These are phyloP conservation scores for Plecturocebus donacophilus DNA, from an alignment of 2,113 vertebrate genomes.

Conservation along the genomic window DNA sequence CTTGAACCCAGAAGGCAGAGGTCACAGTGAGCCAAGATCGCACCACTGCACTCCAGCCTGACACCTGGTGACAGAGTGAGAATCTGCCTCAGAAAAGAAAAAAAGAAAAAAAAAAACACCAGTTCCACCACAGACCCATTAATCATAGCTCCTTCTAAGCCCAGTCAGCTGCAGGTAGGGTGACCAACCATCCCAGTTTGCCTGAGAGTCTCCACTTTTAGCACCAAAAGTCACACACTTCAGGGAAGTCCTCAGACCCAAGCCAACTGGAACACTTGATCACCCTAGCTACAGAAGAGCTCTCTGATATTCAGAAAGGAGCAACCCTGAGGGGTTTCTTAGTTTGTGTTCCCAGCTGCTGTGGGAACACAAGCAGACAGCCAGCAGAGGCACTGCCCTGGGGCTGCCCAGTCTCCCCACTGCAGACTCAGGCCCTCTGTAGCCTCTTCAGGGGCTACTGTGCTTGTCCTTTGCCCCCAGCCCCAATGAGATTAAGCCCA, in stretches of 20 bases:
- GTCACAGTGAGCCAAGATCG: no score
- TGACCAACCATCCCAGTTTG: neutral
- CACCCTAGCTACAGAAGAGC: neutral
- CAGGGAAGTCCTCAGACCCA: neutral
- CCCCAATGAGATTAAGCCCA: neutral
- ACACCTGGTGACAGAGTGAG: no score
- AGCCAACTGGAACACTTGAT: neutral
- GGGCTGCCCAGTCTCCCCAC: neutral
- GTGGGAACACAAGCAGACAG: neutral
- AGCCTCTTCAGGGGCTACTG: fast-evolving
- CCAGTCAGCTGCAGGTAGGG: constrained; percentile 75
- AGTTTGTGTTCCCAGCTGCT: neutral
- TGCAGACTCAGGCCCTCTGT: fast-evolving
- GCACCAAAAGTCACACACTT: neutral
- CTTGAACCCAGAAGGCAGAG: no score
- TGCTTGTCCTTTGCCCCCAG: neutral
- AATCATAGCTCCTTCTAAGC: constrained; percentile 73
- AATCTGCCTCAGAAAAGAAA: no score
- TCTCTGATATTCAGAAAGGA: neutral
- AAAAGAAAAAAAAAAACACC: constrained; percentile 66
- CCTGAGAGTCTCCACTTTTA: neutral
- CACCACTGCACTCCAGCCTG: no score
- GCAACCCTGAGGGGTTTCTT: neutral
- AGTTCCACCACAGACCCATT: constrained; percentile 74
- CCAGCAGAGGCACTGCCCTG: fast-evolving